Percentiles rank a stretch among this genome's conserved stretches.
Evolutionary conservation across 1,140 invertebrate species (phyloP).

Genomic region (Luehdorfia chinensis): DNA sequence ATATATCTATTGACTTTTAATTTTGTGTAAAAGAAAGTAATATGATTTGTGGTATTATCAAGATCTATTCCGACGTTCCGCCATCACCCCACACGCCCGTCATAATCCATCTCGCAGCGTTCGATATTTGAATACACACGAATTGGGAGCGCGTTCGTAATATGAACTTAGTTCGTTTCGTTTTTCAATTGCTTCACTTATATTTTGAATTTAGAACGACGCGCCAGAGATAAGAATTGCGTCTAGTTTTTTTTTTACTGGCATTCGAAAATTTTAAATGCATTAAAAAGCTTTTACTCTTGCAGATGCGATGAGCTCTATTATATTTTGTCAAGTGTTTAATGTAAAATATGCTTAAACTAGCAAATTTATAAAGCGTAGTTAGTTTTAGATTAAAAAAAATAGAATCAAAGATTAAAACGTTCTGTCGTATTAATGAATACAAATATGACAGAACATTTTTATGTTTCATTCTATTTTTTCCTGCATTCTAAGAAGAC

Average conservation of each 20-base stretch:
- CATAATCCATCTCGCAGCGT: slow-evolving; percentile 61
- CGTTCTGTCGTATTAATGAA: too few species aligned
- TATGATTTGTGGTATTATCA: slow-evolving; percentile 36
- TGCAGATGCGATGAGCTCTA: too few species aligned
- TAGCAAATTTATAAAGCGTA: too few species aligned
- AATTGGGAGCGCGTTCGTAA: slow-evolving; percentile 66
- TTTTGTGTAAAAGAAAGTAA: slow-evolving; percentile 28
- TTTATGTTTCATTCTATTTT: too few species aligned
- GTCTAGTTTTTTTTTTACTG: slow-evolving; percentile 33
- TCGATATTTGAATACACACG: slow-evolving; percentile 71
- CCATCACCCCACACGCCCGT: slow-evolving; percentile 40
- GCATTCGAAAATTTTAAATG: slow-evolving; percentile 42
- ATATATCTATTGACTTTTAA: slow-evolving; percentile 19
- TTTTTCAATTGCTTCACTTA: slow-evolving; percentile 73
- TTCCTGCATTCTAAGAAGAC: too few species aligned
- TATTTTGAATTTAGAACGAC: slow-evolving; percentile 72
- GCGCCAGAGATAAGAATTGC: slow-evolving; percentile 53
- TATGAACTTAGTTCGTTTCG: slow-evolving; percentile 67
- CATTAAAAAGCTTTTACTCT: too few species aligned
- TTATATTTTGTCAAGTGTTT: too few species aligned
- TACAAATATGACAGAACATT: too few species aligned
- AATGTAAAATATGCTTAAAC: too few species aligned
- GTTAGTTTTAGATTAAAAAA: too few species aligned
- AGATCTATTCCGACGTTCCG: slow-evolving; percentile 45
- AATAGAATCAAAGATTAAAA: too few species aligned